These are phyloP conservation scores for Scotopteryx bipunctaria DNA, from an alignment of 2,888 invertebrate species.

Conservation along the genomic window DNA sequence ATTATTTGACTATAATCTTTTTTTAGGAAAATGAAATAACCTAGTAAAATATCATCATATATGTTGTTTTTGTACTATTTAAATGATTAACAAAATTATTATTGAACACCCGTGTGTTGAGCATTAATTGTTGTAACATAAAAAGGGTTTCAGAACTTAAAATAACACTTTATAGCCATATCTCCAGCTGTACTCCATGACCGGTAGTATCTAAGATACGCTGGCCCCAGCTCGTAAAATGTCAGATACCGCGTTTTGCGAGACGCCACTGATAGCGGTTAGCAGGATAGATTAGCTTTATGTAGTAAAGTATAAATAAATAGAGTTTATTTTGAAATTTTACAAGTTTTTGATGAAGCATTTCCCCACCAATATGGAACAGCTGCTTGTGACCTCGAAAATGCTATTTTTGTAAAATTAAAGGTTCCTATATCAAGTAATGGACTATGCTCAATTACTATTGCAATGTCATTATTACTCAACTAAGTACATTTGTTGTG, in stretches of 20 bases:
- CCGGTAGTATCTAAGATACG: slow-evolving; percentile 48
- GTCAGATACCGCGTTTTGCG: slow-evolving; percentile 53
- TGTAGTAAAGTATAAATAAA: slow-evolving; percentile 6
- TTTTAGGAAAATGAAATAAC: too few relatives aligned
- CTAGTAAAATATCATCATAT: too few relatives aligned
- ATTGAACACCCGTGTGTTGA: background rate
- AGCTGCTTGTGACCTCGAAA: too few relatives aligned
- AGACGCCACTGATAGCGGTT: slow-evolving; percentile 22
- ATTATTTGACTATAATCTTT: too few relatives aligned
- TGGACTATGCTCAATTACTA: too few relatives aligned
- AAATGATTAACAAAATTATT: background rate
- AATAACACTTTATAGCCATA: slow-evolving; percentile 13
- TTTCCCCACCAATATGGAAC: too few relatives aligned
- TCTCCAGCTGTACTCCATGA: slow-evolving; percentile 38
- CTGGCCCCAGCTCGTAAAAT: slow-evolving; percentile 53
- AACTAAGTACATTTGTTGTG: too few relatives aligned
- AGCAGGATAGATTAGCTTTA: slow-evolving; percentile 20
- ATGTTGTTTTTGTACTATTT: too few relatives aligned
- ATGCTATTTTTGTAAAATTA: too few relatives aligned
- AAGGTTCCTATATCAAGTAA: too few relatives aligned
- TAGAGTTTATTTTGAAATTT: background rate
- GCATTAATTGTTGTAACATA: background rate
- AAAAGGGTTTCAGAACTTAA: slow-evolving; percentile 3
- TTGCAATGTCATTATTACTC: too few relatives aligned
- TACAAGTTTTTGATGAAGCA: background rate